Evolutionary conservation across 2,888 invertebrate species (phyloP).

Genomic region (Drosophila merina): DNA sequence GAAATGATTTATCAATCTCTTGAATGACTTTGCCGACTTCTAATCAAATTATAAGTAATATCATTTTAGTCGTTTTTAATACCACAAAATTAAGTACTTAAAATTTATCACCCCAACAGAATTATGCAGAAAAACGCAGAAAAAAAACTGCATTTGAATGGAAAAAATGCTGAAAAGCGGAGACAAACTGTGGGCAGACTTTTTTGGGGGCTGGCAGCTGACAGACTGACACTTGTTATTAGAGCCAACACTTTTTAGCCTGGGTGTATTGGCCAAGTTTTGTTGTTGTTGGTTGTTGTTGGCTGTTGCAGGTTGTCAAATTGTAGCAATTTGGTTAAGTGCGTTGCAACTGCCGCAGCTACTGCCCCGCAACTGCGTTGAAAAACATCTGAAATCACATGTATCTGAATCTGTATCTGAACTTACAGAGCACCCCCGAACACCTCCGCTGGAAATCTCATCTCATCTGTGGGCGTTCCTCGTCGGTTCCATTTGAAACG

Average conservation of each 20-base stretch:
- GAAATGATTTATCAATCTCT: slow-evolving; percentile 35
- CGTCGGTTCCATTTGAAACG: slow-evolving; percentile 59
- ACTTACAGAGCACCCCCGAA: not conserved
- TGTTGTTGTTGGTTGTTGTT: slow-evolving; percentile 32
- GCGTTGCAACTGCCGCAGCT: slow-evolving; percentile 54
- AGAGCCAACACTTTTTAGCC: slow-evolving; percentile 59
- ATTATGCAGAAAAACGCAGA: slow-evolving; percentile 22
- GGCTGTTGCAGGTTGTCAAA: slow-evolving; percentile 52
- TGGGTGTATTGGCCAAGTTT: slow-evolving; percentile 47
- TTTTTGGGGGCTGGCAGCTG: slow-evolving; percentile 66
- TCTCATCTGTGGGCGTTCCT: slow-evolving; percentile 59
- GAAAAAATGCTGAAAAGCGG: slow-evolving; percentile 8
- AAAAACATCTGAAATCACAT: slow-evolving; percentile 18
- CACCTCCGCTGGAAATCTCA: not conserved
- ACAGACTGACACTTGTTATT: slow-evolving; percentile 77
- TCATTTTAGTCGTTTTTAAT: slow-evolving; percentile 43
- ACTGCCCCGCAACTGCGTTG: slow-evolving; percentile 21
- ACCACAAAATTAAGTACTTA: slow-evolving; percentile 59
- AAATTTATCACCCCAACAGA: slow-evolving; percentile 56
- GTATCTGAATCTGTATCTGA: not conserved
- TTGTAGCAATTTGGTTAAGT: slow-evolving; percentile 66
- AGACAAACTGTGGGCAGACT: slow-evolving; percentile 59
- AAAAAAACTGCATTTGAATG: slow-evolving; percentile 14
- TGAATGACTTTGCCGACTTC: slow-evolving; percentile 52
- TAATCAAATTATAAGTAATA: slow-evolving; percentile 62